phyloP scores from a whole-genome alignment of 2,113 vertebrate genomes.

The Corythaeola cristata region DNA sequence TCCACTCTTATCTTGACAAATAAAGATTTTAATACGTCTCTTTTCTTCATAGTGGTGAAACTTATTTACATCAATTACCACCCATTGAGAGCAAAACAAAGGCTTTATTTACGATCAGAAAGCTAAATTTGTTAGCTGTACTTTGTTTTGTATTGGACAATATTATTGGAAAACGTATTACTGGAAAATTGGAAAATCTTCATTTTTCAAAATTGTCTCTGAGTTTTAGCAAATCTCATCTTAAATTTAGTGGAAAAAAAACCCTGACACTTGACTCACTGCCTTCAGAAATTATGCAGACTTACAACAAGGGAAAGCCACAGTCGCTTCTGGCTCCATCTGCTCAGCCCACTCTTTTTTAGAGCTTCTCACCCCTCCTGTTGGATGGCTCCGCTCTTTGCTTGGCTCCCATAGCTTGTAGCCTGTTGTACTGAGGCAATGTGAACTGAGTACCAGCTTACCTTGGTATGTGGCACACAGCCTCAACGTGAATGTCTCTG shows the following conservation, averaged over 20 bases:
- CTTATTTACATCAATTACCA: not conserved
- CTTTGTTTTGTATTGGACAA: not conserved
- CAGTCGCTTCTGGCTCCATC: not conserved
- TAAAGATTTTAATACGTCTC: not conserved
- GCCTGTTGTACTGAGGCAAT: not conserved
- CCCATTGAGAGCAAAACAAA: not conserved
- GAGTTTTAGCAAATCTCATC: not conserved
- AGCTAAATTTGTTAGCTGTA: not conserved
- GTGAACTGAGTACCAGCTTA: not conserved
- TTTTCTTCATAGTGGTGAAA: not conserved
- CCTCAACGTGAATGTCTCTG: accelerated
- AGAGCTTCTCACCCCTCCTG: not conserved
- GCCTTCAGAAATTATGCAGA: not conserved
- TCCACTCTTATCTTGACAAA: not conserved
- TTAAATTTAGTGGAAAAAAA: not conserved
- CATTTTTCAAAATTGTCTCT: not conserved
- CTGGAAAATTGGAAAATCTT: not conserved
- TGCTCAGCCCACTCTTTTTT: not conserved
- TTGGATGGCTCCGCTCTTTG: not conserved
- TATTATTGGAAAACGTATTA: not conserved
- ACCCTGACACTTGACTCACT: not conserved
- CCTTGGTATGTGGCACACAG: accelerated
- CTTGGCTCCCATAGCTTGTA: not conserved
- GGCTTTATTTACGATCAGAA: not conserved
- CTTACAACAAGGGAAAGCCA: not conserved